These are phyloP conservation scores for Megalops atlanticus DNA, from an alignment of 2,113 vertebrate genomes.

Conservation along the genomic window DNA sequence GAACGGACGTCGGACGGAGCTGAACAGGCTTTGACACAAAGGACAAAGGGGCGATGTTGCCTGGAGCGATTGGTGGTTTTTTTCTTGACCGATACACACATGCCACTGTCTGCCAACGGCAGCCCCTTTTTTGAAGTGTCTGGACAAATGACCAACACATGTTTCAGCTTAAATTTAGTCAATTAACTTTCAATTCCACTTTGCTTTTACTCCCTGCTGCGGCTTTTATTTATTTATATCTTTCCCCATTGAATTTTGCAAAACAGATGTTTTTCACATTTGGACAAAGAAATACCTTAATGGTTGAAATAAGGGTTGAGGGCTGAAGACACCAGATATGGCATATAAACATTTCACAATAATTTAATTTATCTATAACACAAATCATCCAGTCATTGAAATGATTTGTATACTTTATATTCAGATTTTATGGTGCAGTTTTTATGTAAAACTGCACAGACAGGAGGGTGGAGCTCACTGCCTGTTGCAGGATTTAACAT, in stretches of 20 bases:
- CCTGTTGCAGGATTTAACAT: too few species aligned
- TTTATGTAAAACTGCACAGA: too few species aligned
- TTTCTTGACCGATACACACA: not conserved
- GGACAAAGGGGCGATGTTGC: too few species aligned
- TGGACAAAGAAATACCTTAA: conserved; percentile 12
- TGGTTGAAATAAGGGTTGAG: too few species aligned
- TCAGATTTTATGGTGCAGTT: too few species aligned
- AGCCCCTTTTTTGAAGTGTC: not conserved
- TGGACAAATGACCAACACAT: conserved; percentile 26
- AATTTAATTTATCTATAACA: too few species aligned
- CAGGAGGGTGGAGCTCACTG: too few species aligned
- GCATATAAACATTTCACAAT: too few species aligned
- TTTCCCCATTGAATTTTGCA: conserved; percentile 8
- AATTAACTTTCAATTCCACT: conserved; percentile 19
- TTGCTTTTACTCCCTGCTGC: not conserved
- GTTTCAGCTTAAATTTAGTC: conserved; percentile 18
- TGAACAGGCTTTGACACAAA: too few species aligned
- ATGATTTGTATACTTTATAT: not conserved
- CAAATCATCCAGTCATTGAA: too few species aligned
- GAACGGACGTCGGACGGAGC: too few species aligned
- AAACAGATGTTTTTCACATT: conserved; percentile 6
- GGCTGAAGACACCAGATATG: not conserved
- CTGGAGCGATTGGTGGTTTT: too few species aligned
- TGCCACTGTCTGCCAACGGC: conserved; percentile 13
- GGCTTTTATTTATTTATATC: conserved; percentile 3